Evolutionary conservation across 2,888 invertebrate genomes (phyloP).

Genomic region (Eurois occulta): DNA sequence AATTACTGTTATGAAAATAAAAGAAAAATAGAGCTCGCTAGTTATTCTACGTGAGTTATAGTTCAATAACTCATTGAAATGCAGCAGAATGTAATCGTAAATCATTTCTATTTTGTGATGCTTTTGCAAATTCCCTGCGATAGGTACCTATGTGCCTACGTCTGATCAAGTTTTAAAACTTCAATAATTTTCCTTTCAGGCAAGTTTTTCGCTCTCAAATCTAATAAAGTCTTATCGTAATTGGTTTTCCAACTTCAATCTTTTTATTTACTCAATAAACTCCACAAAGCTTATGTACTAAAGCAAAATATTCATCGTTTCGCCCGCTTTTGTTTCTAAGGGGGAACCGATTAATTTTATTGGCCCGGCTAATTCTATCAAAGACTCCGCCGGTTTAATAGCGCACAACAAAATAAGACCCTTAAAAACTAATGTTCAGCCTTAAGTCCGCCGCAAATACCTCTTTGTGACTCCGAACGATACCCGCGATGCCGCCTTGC

Average conservation of each 20-base stretch:
- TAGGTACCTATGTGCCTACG: slow-evolving; percentile 12
- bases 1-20: slow-evolving; percentile 40
- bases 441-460: slow-evolving; percentile 90
- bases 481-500: slow-evolving; percentile 77
- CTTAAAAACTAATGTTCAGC: slow-evolving; percentile 90
- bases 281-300: slow-evolving; percentile 67
- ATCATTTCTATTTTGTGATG: slow-evolving; percentile 40
- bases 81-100: slow-evolving; percentile 48
- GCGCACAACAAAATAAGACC: slow-evolving; percentile 89
- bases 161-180: slow-evolving; percentile 34
- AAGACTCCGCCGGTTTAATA: slow-evolving; percentile 85
- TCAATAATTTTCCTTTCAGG: slow-evolving; percentile 17
- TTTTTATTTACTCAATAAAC: slow-evolving; percentile 66
- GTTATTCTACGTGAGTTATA: slow-evolving; percentile 51
- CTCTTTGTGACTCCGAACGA: slow-evolving; percentile 88
- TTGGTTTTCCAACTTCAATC: slow-evolving; percentile 65
- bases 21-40: slow-evolving; percentile 25
- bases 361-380: slow-evolving; percentile 88
- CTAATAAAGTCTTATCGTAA: slow-evolving; percentile 59
- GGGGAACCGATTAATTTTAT: slow-evolving; percentile 87
- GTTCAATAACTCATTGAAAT: slow-evolving; percentile 60
- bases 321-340: slow-evolving; percentile 70
- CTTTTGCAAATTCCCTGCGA: slow-evolving; percentile 2
- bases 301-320: slow-evolving; percentile 68
- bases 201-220: slow-evolving; percentile 27